phyloP scores from a whole-genome alignment of 2,113 vertebrate genomes.

The Clarias magur region DNA sequence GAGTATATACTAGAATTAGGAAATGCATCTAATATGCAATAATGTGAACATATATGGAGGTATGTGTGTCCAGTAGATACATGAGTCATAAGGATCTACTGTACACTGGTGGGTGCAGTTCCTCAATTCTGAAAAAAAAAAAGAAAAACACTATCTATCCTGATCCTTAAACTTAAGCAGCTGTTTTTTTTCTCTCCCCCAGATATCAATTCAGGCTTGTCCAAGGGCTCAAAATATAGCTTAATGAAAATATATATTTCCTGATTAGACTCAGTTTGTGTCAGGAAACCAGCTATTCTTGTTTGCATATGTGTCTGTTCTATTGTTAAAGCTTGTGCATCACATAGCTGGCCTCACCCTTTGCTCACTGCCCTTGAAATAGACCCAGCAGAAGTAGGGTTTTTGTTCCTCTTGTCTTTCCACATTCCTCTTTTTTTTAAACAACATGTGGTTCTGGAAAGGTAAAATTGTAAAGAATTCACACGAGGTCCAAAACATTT shows the following conservation, averaged over 20 bases:
- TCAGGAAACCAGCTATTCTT: conserved; percentile 6
- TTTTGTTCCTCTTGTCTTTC: conserved; percentile 43
- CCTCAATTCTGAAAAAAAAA: neutral
- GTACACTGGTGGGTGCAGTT: neutral
- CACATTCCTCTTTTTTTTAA: conserved; percentile 28
- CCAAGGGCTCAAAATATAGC: neutral
- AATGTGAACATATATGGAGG: neutral
- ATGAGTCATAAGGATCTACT: neutral
- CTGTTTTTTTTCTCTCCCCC: neutral
- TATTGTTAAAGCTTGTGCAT: neutral
- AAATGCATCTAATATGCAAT: neutral
- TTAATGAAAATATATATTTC: neutral
- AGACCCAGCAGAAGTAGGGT: neutral
- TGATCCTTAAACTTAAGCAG: neutral
- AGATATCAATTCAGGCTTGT: neutral
- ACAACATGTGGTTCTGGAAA: neutral
- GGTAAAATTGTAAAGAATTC: neutral
- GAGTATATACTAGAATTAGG: neutral
- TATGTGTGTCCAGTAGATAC: neutral
- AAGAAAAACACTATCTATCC: too few relatives aligned
- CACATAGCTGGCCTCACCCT: conserved; percentile 17
- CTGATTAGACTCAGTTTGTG: neutral
- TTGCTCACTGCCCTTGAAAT: conserved; percentile 21
- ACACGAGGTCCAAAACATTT: neutral
- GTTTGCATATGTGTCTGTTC: neutral